Conservation (phyloP, 2,797 vertebrate genomes). For the Cirrhinus molitorella region DNA sequence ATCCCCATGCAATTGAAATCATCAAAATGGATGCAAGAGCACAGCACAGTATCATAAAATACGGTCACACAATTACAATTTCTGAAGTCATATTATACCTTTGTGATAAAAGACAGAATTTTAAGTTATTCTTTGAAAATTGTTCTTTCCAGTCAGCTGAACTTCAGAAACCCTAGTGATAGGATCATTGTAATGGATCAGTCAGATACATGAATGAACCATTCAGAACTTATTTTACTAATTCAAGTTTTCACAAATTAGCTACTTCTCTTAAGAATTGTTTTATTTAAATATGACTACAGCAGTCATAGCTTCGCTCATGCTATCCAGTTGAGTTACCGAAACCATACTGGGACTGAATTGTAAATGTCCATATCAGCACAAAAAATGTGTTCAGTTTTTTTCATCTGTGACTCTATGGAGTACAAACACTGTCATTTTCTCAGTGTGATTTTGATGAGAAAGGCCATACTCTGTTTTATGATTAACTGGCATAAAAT, state of each 20-base stretch:
- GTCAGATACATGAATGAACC: background rate
- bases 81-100: background rate
- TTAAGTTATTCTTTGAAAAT: background rate
- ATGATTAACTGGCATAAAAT: background rate
- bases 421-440: background rate
- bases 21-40: background rate
- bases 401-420: constrained; percentile 29
- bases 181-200: background rate
- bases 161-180: background rate
- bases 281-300: background rate
- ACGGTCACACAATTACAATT: background rate
- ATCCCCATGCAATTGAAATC: background rate
- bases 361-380: background rate
- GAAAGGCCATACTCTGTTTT: background rate
- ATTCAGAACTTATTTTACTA: background rate
- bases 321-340: background rate
- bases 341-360: background rate
- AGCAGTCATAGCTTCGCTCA: background rate
- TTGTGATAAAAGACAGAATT: background rate
- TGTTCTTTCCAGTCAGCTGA: background rate
- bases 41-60: background rate
- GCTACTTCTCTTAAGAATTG: background rate
- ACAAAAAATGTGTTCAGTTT: constrained; percentile 15
- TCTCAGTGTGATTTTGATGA: constrained; percentile 4
- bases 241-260: background rate